Evolutionary conservation across 2,797 vertebrate genomes (phyloP), one percentile per base, ranked within the genome.

Genomic region (Rallus crepitans): DNA sequence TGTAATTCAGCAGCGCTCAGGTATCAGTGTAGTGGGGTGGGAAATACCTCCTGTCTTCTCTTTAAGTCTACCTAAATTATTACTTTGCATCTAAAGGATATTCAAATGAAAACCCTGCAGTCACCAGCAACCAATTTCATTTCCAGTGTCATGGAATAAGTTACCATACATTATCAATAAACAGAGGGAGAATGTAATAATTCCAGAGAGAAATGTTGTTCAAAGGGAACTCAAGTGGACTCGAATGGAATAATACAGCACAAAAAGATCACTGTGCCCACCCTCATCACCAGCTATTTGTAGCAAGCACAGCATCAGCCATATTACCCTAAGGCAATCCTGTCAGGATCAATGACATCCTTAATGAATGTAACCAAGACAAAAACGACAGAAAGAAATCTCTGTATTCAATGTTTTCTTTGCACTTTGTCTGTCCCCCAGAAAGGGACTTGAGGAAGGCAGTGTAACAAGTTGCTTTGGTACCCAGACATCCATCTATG

Each of bases 351-450:
- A 37, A 60, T 79, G 91, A 48, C 90, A 69, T 81, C 72, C 69
- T 80, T 94, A 96, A 96, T 96, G 94, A 96, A 95, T 52, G 90
- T 57, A 87, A 47, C 61, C 78, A 69, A 82, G 66, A 35, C 30
- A 33, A 82, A 95, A 89, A 52, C 56, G 82, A 90, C 81, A 63
- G 30, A 25, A 70, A 61, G 39, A 76, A 87, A 76, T 35, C 57
- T 79, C 83, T 6, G 21, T 2, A 2, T 66, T 88, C 72, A 27
- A 2, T 79, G 48, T 76, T 90, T 81, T 30, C 87, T 73, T 69
- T n/a, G 59, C 4, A 9, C 25, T n/a, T 18, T 7, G 28, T 24
- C 0, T 8, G 35, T 15, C 2, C 60, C 61, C 10, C 24, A 4
- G 1, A 35, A 59, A 42, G 6, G 47, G 57, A 21, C 73, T 21